Evolutionary conservation across 1,140 invertebrate species (phyloP), one percentile per base, ranked within the genome.

Genomic region (Archivesica marissinica): DNA sequence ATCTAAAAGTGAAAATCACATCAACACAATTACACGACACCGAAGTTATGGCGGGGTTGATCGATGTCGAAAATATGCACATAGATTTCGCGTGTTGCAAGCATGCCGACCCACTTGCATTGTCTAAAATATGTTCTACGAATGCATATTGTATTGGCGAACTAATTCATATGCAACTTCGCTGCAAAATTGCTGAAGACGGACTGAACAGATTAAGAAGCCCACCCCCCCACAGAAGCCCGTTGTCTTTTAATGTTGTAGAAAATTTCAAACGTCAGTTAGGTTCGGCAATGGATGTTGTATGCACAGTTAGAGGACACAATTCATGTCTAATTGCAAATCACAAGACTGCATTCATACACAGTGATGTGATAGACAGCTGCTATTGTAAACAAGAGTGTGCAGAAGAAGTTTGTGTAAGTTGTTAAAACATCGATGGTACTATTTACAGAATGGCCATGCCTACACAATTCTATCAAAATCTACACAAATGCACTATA

Each of bases 41-140:
- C 44, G 20, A 50, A 50, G 28, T 23, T 56, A 56, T 56, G 52
- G 52, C 52, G 52, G n/a, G 52, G 52, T n/a, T 56, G 52, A 56
- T 56, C 52, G 52, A 56, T 56, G 28, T 20, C n/a, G 52, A 56
- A 56, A 56, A 56, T 56, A 20, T 56, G 6, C 6, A 56, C 6
- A 17, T 56, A 11, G 6, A 4, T 56, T 56, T 56, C n/a, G 52
- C n/a, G 6, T 4, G 20, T 9, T 23, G 28, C 7, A 56, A 25
- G 52, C 20, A 17, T 9, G 28, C 20, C 6, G 3, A 20, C 20
- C 6, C 6, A 25, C 20, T 7, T 20, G 52, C 20, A 9, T 9
- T 20, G 28, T 56, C 28, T 56, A 25, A 56, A 9, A 4, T 23
- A 23, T 25, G 28, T 7, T 23, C 6, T 56, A 4, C 6, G 28